Conservation (phyloP, 2,888 invertebrate genomes). For the Branchipolynoe longqiensis region DNA sequence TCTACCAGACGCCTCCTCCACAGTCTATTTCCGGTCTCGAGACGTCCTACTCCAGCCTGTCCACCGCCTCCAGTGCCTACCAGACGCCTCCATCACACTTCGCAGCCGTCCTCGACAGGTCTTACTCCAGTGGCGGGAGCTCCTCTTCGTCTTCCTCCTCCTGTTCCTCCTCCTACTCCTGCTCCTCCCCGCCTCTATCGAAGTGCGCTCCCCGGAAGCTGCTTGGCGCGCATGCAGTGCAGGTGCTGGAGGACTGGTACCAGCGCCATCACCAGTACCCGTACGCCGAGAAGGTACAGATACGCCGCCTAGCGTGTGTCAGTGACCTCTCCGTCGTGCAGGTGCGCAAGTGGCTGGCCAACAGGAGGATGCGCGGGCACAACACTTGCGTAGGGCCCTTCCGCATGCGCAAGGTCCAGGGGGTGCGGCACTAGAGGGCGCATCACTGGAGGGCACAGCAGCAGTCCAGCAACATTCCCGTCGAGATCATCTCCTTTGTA, state of each 20-base stretch:
- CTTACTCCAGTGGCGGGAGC: background rate
- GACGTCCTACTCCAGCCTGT: background rate
- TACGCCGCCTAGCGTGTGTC: background rate
- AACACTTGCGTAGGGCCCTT: no score
- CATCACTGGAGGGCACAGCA: no score
- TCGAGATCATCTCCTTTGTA: no score
- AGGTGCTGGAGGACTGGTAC: background rate
- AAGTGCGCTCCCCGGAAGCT: no score
- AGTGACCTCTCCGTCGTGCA: background rate
- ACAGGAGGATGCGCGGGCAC: background rate
- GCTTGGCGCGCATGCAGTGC: background rate
- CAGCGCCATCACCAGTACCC: background rate
- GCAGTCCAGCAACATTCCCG: no score
- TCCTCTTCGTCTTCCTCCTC: background rate
- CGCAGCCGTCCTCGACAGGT: background rate
- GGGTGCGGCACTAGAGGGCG: no score
- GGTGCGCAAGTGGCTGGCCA: slow-evolving; percentile 33
- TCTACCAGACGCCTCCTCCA: background rate
- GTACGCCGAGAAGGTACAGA: background rate
- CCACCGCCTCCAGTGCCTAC: background rate
- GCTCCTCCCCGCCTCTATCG: no score
- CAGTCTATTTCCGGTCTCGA: background rate
- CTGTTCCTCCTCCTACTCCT: background rate
- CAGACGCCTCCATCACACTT: background rate
- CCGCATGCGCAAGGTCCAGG: no score